A percentile compares a stretch with the other conserved stretches of the same genome.
Conservation (phyloP, 1,140 invertebrate species). For the Geopemphigus sp. region DNA sequence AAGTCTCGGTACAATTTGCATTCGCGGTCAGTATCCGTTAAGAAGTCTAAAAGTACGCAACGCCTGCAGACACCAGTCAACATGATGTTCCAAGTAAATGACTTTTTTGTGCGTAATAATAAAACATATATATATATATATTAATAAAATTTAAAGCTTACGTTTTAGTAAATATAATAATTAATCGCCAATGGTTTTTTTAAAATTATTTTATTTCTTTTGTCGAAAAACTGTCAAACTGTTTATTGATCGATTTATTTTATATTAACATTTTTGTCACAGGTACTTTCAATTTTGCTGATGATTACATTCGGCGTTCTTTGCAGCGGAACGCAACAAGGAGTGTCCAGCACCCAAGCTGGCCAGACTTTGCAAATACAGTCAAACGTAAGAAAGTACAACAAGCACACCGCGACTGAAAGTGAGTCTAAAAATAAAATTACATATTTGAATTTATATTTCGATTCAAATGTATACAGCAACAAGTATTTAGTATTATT, state of each 20-base stretch:
- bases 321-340: constrained; percentile 28
- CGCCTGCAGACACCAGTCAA: background rate
- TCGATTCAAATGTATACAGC: background rate
- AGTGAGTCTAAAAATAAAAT: constrained; percentile 15
- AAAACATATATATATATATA: too few relatives aligned
- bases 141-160: too few relatives aligned
- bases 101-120: too few relatives aligned
- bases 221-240: too few relatives aligned
- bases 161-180: too few relatives aligned
- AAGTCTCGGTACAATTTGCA: background rate
- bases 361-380: constrained; percentile 32
- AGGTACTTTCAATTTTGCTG: constrained; percentile 15
- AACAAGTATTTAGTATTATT: too few relatives aligned
- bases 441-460: too few relatives aligned
- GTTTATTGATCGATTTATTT: too few relatives aligned
- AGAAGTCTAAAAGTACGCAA: constrained; percentile 2
- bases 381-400: constrained; percentile 35
- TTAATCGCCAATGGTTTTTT: too few relatives aligned
- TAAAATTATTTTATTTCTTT: too few relatives aligned
- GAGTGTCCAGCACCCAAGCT: constrained; percentile 32
- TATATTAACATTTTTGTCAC: too few relatives aligned
- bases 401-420: constrained; percentile 33
- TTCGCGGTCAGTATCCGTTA: constrained; percentile 3
- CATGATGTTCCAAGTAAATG: constrained; percentile 19
- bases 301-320: constrained; percentile 11